A percentile compares a stretch with the other conserved stretches of the same genome.
Evolutionary conservation across 1,140 invertebrate species (phyloP).

Genomic region (Homalodisca vitripennis): DNA sequence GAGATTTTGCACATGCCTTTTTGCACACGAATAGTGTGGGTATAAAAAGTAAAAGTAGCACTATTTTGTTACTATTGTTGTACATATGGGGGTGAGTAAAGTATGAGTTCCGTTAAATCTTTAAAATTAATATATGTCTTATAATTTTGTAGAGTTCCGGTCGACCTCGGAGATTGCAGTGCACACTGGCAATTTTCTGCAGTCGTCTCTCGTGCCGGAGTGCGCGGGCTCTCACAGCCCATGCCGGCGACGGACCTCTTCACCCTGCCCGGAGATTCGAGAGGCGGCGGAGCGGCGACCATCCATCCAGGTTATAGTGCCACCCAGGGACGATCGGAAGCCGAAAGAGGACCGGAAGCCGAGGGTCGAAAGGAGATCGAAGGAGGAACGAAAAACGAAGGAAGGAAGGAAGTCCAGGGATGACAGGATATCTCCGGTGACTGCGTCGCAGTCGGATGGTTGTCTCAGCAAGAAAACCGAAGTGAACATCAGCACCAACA

Average conservation of each 20-base stretch:
- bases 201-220: not conserved
- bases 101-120: too few relatives aligned
- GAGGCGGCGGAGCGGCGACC: slow-evolving; percentile 1
- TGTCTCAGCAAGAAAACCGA: slow-evolving; percentile 34
- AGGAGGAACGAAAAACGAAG: not conserved
- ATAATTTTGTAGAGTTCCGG: slow-evolving; percentile 1
- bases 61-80: too few relatives aligned
- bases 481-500: slow-evolving; percentile 41
- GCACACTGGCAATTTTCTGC: slow-evolving; percentile 7
- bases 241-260: not conserved
- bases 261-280: not conserved
- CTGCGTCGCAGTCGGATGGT: slow-evolving; percentile 30
- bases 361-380: slow-evolving; percentile 36
- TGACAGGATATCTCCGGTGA: slow-evolving; percentile 38
- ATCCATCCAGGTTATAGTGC: not conserved
- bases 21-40: too few relatives aligned
- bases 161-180: slow-evolving; percentile 11
- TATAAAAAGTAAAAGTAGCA: too few relatives aligned
- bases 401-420: slow-evolving; percentile 33
- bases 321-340: slow-evolving; percentile 28
- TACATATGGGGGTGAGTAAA: too few relatives aligned
- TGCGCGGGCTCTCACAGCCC: not conserved
- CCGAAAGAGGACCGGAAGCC: slow-evolving; percentile 34
- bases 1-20: too few relatives aligned
- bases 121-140: too few relatives aligned